Base-by-base conservation (phyloP, 2,113 vertebrate genomes). In the Lontra canadensis region DNA sequence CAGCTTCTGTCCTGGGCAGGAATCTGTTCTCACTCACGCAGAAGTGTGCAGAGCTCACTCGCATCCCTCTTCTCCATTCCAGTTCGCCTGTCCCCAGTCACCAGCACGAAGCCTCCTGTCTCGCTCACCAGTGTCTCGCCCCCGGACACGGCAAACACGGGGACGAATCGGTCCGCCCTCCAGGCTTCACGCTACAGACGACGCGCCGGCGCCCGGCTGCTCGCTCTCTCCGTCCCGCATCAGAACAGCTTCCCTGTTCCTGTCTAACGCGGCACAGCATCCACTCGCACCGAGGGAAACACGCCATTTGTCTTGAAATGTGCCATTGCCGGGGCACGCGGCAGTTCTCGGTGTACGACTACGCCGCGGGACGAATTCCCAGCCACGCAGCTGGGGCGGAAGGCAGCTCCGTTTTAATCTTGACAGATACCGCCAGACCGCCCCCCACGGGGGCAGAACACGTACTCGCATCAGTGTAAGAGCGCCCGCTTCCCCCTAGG, bases 111-210 rank as follows among this genome's bases (percentile, higher is more conserved):
- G 49, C 44, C 52, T n/a, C 81, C 6, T 2, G 23, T 2, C 5
- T 23, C 6, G 4, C 67, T 52, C 26, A 2, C 82, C 44, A 42
- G 17, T 7, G 39, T 23, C 23, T 31, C 5, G 4, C 26, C 14
- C 0, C 0, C 0, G 23, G 21, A 78, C 39, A 36, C 23, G 65
- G 57, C 76, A 44, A 6, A 7, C 0, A 4, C 0, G 15, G 71
- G 34, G 5, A 15, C 26, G 11, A 11, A 31, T 14, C 2, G 23
- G 7, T 1, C 29, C 14, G 6, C 26, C 17, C 65, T 61, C n/a
- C 69, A 17, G 18, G 34, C 26, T 26, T 21, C 67, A 17, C 1
- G 25, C 9, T 2, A 26, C 8, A 63, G 42, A n/a, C 39, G 15
- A 2, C 0, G 26, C 12, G 15, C 13, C 3, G 21, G 26, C 63